phyloP scores from a whole-genome alignment of 2,113 vertebrate genomes.

The Cranoglanis bouderius region DNA sequence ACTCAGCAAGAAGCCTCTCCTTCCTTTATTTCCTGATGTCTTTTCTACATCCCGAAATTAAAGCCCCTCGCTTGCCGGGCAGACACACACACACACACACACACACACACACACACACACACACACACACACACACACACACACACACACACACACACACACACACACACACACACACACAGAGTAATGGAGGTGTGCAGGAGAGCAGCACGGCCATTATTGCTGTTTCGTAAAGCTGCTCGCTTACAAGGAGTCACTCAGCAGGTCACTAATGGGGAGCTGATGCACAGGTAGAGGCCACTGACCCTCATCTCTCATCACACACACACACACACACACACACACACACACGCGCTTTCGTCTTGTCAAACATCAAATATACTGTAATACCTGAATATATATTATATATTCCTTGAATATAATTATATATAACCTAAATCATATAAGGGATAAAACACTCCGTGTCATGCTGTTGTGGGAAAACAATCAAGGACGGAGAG shows the following conservation, averaged over 20 bases:
- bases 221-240: not conserved
- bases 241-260: conserved; percentile 6
- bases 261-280: conserved; percentile 27
- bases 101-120: conserved; percentile 18
- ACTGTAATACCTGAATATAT: not conserved
- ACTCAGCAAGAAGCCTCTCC: not conserved
- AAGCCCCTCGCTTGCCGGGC: not conserved
- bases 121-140: conserved; percentile 10
- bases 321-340: not conserved
- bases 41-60: not conserved
- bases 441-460: not conserved
- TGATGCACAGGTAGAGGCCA: not conserved
- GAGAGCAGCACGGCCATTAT: not conserved
- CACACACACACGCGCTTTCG: not conserved
- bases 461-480: not conserved
- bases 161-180: not conserved
- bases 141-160: conserved; percentile 19
- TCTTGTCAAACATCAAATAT: not conserved
- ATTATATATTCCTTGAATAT: too few relatives aligned
- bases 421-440: not conserved
- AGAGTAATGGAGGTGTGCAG: conserved; percentile 8
- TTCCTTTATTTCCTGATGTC: not conserved
- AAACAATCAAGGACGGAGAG: not conserved
- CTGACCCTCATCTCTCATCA: not conserved
- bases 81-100: not conserved